Percentiles rank a stretch among this genome's conserved stretches.
phyloP scores from a whole-genome alignment of 2,113 vertebrate genomes.

The Oryctolagus cuniculus region mOryCun1.1 NC_091450.1:26160001-26160500 shows the following conservation, averaged over 20 bases:
- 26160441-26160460: too few relatives aligned
- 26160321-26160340: background rate
- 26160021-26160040: background rate
- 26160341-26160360: background rate
- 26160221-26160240: background rate
- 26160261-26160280: background rate
- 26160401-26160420: background rate
- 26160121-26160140: background rate
- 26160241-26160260: background rate
- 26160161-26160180: background rate
- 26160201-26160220: background rate
- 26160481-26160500: background rate
- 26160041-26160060: background rate
- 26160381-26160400: slow-evolving; percentile 6
- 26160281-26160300: background rate
- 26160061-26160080: background rate
- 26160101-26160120: background rate
- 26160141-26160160: background rate
- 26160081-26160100: background rate
- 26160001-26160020: background rate
- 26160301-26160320: background rate
- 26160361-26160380: background rate
- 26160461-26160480: rapidly evolving
- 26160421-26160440: rapidly evolving
- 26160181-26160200: background rate